Percentiles rank a stretch among this genome's conserved stretches.
Conservation (phyloP, 1,140 invertebrate genomes). For the Brachionus calyciflorus region DNA sequence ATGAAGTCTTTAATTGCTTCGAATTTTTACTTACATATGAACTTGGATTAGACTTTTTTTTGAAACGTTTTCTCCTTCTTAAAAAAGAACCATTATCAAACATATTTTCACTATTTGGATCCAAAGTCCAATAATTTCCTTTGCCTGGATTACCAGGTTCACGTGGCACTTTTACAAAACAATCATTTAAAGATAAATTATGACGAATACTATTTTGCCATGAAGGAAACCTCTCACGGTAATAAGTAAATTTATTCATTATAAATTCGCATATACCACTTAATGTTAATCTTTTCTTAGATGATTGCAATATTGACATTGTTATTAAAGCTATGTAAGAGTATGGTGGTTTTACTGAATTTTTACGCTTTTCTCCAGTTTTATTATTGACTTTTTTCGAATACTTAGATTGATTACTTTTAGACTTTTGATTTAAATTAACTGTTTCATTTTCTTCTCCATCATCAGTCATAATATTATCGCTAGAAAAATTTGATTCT, state of each 20-base stretch:
- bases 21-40: too few relatives aligned
- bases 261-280: slow-evolving; percentile 99
- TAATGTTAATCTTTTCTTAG: slow-evolving; percentile 88
- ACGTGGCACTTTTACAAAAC: slow-evolving; percentile 95
- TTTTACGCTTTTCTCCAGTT: background rate
- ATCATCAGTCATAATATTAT: too few relatives aligned
- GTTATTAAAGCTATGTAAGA: slow-evolving; percentile 96
- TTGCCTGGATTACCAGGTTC: slow-evolving; percentile 96
- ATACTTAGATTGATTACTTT: too few relatives aligned
- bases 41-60: slow-evolving; percentile 62
- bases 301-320: slow-evolving; percentile 95
- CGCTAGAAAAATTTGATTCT: too few relatives aligned
- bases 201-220: slow-evolving; percentile 85
- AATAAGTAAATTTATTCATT: slow-evolving; percentile 78
- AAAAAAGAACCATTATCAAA: slow-evolving; percentile 98
- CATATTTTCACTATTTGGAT: slow-evolving; percentile 95
- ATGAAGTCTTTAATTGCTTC: too few relatives aligned
- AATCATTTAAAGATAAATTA: slow-evolving; percentile 95
- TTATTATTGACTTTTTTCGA: too few relatives aligned
- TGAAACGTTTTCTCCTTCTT: slow-evolving; percentile 87
- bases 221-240: slow-evolving; percentile 60
- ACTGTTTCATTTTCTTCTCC: too few relatives aligned
- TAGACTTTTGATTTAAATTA: too few relatives aligned
- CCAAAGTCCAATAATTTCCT: slow-evolving; percentile 97
- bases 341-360: slow-evolving; percentile 83